Evolutionary conservation across 2,888 invertebrate species (phyloP).

Genomic region (Hololepta plana): DNA sequence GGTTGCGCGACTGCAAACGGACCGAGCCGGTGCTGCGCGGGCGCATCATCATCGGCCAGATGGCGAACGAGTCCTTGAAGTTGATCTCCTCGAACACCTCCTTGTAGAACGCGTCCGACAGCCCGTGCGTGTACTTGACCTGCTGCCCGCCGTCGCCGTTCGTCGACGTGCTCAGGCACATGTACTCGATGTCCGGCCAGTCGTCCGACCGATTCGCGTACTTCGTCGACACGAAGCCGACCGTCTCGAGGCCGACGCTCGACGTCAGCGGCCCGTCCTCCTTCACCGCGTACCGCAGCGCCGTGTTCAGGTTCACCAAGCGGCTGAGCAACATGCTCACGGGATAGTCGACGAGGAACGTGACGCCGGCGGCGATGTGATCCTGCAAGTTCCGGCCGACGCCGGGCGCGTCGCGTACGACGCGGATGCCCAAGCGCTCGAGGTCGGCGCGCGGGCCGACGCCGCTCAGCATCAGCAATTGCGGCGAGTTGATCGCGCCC

Average conservation of each 20-base stretch:
- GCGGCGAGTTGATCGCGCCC: constrained; percentile 83
- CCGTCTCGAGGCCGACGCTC: constrained; percentile 71
- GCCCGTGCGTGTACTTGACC: constrained; percentile 62
- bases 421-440: constrained; percentile 47
- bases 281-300: constrained; percentile 65
- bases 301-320: constrained; percentile 67
- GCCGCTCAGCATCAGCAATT: constrained; percentile 78
- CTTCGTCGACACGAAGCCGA: constrained; percentile 76
- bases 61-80: constrained; percentile 58
- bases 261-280: constrained; percentile 78
- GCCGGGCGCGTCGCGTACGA: constrained; percentile 60
- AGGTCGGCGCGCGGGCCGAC: constrained; percentile 65
- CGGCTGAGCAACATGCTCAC: constrained; percentile 64
- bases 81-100: constrained; percentile 54
- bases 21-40: constrained; percentile 74
- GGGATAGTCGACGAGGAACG: constrained; percentile 64
- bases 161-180: constrained; percentile 69
- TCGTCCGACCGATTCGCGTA: constrained; percentile 74
- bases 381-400: constrained; percentile 80
- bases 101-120: constrained; percentile 65
- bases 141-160: constrained; percentile 71
- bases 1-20: constrained; percentile 38
- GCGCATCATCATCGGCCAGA: constrained; percentile 78
- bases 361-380: constrained; percentile 71
- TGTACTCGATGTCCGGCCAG: constrained; percentile 85